A percentile compares a stretch with the other conserved stretches of the same genome.
These are phyloP conservation scores for Oscheius sp. DNA, from an alignment of 2,888 invertebrate genomes.

Conservation along the genomic window DNA sequence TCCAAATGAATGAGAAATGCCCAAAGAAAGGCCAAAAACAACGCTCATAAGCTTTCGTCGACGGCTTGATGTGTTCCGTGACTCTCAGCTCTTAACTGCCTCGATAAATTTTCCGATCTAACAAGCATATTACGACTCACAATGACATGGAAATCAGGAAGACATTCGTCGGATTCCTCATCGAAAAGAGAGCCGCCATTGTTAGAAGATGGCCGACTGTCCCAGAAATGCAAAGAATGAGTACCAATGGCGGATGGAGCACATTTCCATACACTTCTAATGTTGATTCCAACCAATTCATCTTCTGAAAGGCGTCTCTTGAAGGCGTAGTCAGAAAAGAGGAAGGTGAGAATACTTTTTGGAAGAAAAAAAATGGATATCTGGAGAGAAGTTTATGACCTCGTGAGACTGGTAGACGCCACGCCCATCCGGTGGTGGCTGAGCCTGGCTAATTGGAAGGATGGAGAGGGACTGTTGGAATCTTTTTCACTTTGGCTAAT, in stretches of 20 bases:
- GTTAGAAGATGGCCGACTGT: slow-evolving; percentile 59
- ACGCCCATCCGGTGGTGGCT: not conserved
- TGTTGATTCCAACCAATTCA: slow-evolving; percentile 18
- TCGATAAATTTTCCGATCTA: too few relatives aligned
- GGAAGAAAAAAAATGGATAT: not conserved
- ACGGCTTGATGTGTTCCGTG: too few relatives aligned
- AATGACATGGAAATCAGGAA: slow-evolving; percentile 65
- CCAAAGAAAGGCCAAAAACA: too few relatives aligned
- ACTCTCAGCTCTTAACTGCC: too few relatives aligned
- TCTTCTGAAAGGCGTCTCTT: not conserved
- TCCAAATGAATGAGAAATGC: too few relatives aligned
- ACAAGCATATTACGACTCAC: slow-evolving; percentile 40
- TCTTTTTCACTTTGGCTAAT: too few relatives aligned
- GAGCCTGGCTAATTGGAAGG: not conserved
- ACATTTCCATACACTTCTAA: slow-evolving; percentile 47
- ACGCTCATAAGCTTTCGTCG: too few relatives aligned
- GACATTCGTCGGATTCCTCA: slow-evolving; percentile 64
- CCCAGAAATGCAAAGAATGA: slow-evolving; percentile 61
- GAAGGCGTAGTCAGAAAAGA: not conserved
- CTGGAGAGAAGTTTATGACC: slow-evolving; percentile 1
- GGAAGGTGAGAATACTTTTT: not conserved
- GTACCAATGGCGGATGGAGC: slow-evolving; percentile 62
- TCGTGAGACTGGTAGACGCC: not conserved
- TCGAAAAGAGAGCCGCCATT: slow-evolving; percentile 54
- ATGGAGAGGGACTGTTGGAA: not conserved